These are phyloP conservation scores for Heliothis virescens DNA, from an alignment of 1,140 invertebrate species.

Conservation along the genomic window DNA sequence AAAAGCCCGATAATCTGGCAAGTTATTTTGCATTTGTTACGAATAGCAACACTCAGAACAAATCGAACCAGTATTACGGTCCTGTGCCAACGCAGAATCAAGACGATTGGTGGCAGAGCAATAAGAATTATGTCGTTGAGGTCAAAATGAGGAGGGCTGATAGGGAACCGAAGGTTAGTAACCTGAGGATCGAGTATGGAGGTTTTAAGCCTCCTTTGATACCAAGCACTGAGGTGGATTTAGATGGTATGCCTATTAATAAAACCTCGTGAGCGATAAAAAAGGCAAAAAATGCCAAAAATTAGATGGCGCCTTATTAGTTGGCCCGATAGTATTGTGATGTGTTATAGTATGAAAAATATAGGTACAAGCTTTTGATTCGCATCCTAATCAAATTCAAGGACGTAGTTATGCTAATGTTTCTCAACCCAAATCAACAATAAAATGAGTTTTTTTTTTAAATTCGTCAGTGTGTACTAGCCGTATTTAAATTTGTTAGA, in stretches of 20 bases:
- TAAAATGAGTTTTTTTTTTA: too few relatives aligned
- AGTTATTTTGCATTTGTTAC: conserved; percentile 61
- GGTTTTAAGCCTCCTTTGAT: conserved; percentile 93
- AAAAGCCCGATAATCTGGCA: conserved; percentile 30
- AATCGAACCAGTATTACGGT: conserved; percentile 68
- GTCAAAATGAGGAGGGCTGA: conserved; percentile 81
- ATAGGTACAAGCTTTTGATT: too few relatives aligned
- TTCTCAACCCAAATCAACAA: too few relatives aligned
- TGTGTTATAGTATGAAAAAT: too few relatives aligned
- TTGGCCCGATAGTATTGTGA: background rate
- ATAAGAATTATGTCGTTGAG: conserved; percentile 65
- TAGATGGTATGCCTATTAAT: conserved; percentile 87
- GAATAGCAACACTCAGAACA: conserved; percentile 45
- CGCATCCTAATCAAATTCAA: too few relatives aligned
- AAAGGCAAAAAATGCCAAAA: background rate
- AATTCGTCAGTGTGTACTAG: too few relatives aligned
- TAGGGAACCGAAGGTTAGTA: conserved; percentile 86
- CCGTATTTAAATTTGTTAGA: too few relatives aligned
- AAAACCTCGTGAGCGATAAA: conserved; percentile 62
- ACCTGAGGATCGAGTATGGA: conserved; percentile 92
- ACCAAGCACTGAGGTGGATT: conserved; percentile 93
- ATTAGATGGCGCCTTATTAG: background rate
- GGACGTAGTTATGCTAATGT: too few relatives aligned
- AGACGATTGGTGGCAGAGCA: conserved; percentile 70
- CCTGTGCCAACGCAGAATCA: conserved; percentile 68